Percentiles rank a stretch among this genome's conserved stretches.
phyloP scores from a whole-genome alignment of 2,888 invertebrate species.

The Crematogaster levior region DNA sequence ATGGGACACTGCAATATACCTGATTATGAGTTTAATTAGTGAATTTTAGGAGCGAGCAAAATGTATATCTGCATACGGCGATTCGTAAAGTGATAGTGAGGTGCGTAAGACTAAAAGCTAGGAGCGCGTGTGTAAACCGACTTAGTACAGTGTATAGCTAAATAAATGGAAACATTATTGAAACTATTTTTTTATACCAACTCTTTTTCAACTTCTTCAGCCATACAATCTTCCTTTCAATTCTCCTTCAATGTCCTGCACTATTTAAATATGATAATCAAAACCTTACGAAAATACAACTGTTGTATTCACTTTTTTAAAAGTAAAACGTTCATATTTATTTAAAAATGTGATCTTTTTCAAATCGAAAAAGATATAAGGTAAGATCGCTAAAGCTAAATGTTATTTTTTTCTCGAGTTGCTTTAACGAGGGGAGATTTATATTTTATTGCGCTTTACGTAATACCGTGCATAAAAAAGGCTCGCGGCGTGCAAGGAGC shows the following conservation, averaged over 20 bases:
- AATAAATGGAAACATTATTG: conserved; percentile 83
- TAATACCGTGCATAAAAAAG: neutral
- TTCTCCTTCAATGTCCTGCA: neutral
- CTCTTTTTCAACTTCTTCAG: neutral
- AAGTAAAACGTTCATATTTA: neutral
- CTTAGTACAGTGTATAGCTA: conserved; percentile 81
- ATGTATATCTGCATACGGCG: conserved; percentile 72
- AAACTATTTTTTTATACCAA: conserved; percentile 46
- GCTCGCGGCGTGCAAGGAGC: neutral
- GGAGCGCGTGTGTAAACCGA: conserved; percentile 59
- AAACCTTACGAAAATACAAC: neutral
- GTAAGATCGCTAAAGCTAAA: neutral
- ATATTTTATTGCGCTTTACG: conserved; percentile 42
- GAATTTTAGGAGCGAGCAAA: conserved; percentile 82
- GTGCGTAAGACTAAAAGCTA: conserved; percentile 60
- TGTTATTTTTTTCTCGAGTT: neutral
- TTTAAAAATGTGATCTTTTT: neutral
- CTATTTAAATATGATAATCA: neutral
- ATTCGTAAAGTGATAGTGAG: conserved; percentile 68
- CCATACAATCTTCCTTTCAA: neutral
- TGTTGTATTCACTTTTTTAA: neutral
- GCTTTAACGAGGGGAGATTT: conserved; percentile 38
- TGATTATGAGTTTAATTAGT: conserved; percentile 84
- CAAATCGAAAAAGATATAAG: no score
- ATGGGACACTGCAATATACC: conserved; percentile 85